Percentiles rank a stretch among this genome's conserved stretches.
Evolutionary conservation across 2,113 vertebrate species (phyloP).

Genomic region (Microcebus lehilahytsara): DNA sequence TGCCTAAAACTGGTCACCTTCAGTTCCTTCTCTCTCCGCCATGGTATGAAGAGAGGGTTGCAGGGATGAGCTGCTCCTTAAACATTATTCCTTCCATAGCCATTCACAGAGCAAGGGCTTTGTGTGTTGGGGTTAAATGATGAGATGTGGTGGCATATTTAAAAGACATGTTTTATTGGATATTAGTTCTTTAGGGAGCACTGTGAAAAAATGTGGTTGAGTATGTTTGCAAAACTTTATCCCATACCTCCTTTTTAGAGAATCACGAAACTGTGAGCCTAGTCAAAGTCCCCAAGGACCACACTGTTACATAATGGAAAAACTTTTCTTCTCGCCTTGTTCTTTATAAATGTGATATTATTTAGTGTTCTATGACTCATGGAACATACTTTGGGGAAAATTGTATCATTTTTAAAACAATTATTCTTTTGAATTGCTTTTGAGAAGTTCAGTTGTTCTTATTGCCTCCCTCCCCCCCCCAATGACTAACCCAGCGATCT

Average conservation of each 20-base stretch:
- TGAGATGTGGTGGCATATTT: neutral
- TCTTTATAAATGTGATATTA: neutral
- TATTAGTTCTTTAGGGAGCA: neutral
- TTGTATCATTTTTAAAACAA: neutral
- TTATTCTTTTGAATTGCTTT: slow-evolving; percentile 7
- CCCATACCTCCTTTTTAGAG: neutral
- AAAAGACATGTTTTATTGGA: neutral
- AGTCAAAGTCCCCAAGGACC: neutral
- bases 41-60: neutral
- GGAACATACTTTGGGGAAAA: neutral
- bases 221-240: slow-evolving; percentile 28
- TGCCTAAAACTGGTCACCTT: neutral
- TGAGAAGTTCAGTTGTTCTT: neutral
- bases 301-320: neutral
- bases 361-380: neutral
- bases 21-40: neutral
- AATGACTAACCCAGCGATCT: neutral
- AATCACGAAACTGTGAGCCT: neutral
- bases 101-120: neutral
- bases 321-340: neutral
- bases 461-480: neutral
- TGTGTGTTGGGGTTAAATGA: neutral
- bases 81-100: neutral
- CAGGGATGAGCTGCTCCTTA: neutral
- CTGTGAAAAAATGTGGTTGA: slow-evolving; percentile 9